Evolutionary conservation across 1,140 invertebrate genomes (phyloP), one percentile per base, ranked within the genome.

Genomic region (Platyscapa corneri): DNA sequence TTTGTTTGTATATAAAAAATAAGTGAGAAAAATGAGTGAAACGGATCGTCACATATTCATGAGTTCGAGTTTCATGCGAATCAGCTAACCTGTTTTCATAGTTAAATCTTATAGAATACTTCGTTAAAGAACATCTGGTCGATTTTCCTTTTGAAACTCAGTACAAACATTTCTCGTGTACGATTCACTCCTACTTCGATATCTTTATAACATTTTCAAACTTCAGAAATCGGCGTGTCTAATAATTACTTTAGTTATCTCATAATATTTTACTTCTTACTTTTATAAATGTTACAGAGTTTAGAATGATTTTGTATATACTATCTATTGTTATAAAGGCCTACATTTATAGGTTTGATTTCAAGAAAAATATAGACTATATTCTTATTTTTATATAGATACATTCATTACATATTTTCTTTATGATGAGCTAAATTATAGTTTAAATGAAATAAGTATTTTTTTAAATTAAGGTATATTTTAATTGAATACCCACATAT

Each of bases 291-390:
- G 64, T 37, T 64, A 39, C 49, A 64, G 10, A n/a, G 23, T 79
- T 79, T 42, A 72, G n/a, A 70, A 81, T 70, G 39, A 46, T 27
- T 10, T n/a, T 32, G n/a, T 53, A 77, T 56, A 77, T 56, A 77
- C 37, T 39, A 53, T 78, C 32, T 80, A 46, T 67, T 67, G 34
- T 42, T 82, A 72, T 27, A 53, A 72, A 72, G 30, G 60, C 23
- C 65, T 82, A 82, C n/a, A 27, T 82, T 49, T 83, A n/a, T n/a
- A n/a, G 37, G 5, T 83, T 42, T 42, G 37, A 30, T 46, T 16
- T 64, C 53, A 83, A 83, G 70, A 83, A 83, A 83, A 83, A 83
- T 75, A 83, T 60, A 75, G 23, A 82, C 30, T 70, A 70, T 72
- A 34, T 82, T 72, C 16, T n/a, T 37, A 23, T 72, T 39, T 82